Conservation (phyloP, 2,888 invertebrate species). For the Luperina testacea region DNA sequence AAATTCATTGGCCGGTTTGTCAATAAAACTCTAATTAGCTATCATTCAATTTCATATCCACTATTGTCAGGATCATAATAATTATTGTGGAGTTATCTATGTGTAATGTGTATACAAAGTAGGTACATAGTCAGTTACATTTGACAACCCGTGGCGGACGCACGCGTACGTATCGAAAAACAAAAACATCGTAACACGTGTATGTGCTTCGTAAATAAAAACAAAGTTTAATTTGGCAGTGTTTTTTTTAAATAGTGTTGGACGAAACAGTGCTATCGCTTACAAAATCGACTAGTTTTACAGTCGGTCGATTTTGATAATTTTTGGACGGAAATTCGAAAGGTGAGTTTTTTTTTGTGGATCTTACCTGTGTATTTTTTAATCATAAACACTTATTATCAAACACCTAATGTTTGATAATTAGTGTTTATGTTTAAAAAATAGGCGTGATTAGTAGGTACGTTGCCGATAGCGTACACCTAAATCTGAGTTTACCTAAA, state of each 20-base stretch:
- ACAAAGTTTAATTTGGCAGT: constrained; percentile 9
- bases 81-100: constrained; percentile 42
- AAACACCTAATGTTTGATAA: not conserved
- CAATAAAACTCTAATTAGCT: constrained; percentile 55
- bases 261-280: constrained; percentile 12
- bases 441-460: constrained; percentile 2
- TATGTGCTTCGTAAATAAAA: constrained; percentile 15
- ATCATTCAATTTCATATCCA: constrained; percentile 54
- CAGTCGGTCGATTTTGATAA: constrained; percentile 11
- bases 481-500: constrained; percentile 23
- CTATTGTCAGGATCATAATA: constrained; percentile 38
- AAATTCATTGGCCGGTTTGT: constrained; percentile 40
- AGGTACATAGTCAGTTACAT: constrained; percentile 49
- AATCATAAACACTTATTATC: too few species aligned
- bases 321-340: constrained; percentile 17
- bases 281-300: not conserved
- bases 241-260: constrained; percentile 33
- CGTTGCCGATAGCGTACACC: constrained; percentile 27
- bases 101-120: constrained; percentile 3
- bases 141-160: constrained; percentile 33
- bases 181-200: constrained; percentile 24
- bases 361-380: not conserved
- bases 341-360: constrained; percentile 47
- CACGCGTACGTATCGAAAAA: constrained; percentile 37
- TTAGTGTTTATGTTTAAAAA: constrained; percentile 12